A percentile compares a stretch with the other conserved stretches of the same genome.
Conservation (phyloP, 2,888 invertebrate genomes). For the Apoderus coryli region DNA sequence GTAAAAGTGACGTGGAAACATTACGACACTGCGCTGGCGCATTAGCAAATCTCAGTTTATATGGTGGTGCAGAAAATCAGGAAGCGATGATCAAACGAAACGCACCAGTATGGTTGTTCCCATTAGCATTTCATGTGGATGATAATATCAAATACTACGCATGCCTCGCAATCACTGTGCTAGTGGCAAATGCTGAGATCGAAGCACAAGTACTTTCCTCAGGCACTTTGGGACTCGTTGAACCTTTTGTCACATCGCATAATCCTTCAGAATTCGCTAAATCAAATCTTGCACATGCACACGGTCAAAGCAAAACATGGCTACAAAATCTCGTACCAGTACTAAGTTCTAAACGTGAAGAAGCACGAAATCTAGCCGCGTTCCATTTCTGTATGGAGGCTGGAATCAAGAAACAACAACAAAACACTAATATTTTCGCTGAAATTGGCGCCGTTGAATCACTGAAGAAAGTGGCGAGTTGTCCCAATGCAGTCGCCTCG, state of each 20-base stretch:
- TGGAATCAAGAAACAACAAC: conserved; percentile 88
- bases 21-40: conserved; percentile 94
- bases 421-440: conserved; percentile 78
- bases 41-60: conserved; percentile 87
- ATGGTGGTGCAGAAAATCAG: conserved; percentile 94
- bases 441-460: conserved; percentile 94
- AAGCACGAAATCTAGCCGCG: conserved; percentile 90
- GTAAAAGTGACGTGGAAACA: conserved; percentile 84
- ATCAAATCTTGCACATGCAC: conserved; percentile 82
- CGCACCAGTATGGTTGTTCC: conserved; percentile 94
- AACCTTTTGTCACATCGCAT: conserved; percentile 89
- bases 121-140: conserved; percentile 90
- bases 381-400: conserved; percentile 99
- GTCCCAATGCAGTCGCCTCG: conserved; percentile 94
- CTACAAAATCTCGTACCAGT: conserved; percentile 84
- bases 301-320: conserved; percentile 95
- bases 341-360: conserved; percentile 84
- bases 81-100: conserved; percentile 93
- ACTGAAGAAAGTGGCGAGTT: conserved; percentile 89
- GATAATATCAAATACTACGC: conserved; percentile 98
- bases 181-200: conserved; percentile 95
- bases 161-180: conserved; percentile 89
- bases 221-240: conserved; percentile 91
- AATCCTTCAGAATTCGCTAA: conserved; percentile 91
- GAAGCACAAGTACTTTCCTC: conserved; percentile 92